phyloP scores from a whole-genome alignment of 2,797 vertebrate genomes.

The Gallinago nigripennis region DNA sequence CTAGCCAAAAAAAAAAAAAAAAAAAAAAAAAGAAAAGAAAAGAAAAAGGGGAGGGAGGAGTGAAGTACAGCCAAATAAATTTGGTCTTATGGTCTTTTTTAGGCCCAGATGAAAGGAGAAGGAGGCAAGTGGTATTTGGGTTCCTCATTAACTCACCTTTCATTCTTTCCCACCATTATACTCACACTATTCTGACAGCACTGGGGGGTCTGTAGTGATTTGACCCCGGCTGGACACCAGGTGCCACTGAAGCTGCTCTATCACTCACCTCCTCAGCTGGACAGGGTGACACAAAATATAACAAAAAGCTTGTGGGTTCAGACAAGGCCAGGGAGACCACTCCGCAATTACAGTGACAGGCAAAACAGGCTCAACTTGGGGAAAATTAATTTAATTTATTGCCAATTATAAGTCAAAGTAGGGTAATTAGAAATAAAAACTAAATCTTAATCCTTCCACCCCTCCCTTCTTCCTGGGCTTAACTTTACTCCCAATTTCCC shows the following conservation, averaged over 20 bases:
- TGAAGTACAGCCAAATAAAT: background rate
- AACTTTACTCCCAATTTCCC: background rate
- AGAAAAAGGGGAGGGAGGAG: background rate
- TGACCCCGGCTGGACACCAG: background rate
- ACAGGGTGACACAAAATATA: background rate
- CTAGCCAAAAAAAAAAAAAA: background rate
- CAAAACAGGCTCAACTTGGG: background rate
- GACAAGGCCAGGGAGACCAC: background rate
- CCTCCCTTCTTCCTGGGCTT: background rate
- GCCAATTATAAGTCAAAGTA: background rate
- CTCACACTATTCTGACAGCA: background rate
- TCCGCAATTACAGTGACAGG: background rate
- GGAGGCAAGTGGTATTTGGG: background rate
- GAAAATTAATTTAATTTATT: background rate
- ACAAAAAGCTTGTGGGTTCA: background rate
- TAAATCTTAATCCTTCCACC: background rate
- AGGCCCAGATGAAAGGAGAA: background rate
- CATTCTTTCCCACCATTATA: background rate
- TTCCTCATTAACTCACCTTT: background rate
- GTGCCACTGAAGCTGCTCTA: background rate
- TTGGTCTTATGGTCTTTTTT: background rate
- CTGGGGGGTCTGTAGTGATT: background rate
- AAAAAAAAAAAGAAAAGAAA: background rate
- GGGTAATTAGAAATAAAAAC: background rate
- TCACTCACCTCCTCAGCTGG: background rate